Percentiles rank a stretch among this genome's conserved stretches.
Evolutionary conservation across 2,888 invertebrate genomes (phyloP).

Genomic region (Cheilosia scutellata): DNA sequence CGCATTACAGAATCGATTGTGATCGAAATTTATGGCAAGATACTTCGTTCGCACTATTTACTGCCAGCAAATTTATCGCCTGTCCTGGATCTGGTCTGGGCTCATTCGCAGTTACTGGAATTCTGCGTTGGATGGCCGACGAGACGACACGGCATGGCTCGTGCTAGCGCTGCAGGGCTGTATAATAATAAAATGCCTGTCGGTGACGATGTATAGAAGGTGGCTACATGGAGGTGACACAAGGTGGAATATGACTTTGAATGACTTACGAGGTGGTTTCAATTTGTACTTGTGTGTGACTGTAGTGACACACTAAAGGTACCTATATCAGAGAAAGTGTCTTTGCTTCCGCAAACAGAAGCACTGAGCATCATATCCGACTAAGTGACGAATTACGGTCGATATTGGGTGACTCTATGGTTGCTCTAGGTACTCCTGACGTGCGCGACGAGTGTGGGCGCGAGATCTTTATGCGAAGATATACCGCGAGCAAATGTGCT

Average conservation of each 20-base stretch:
- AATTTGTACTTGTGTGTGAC: slow-evolving; percentile 27
- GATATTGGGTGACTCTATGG: slow-evolving; percentile 47
- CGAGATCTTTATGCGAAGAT: slow-evolving; percentile 49
- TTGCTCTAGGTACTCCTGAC: slow-evolving; percentile 7
- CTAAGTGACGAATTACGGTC: slow-evolving; percentile 57
- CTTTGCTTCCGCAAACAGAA: slow-evolving; percentile 32
- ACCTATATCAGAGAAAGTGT: slow-evolving; percentile 50
- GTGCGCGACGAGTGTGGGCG: slow-evolving; percentile 59
- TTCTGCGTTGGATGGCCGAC: slow-evolving; percentile 31
- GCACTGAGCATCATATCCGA: slow-evolving; percentile 35
- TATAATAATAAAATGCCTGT: slow-evolving; percentile 34
- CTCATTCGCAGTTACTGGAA: slow-evolving; percentile 43
- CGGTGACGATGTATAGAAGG: slow-evolving; percentile 3
- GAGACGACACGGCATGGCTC: slow-evolving; percentile 7
- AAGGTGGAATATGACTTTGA: slow-evolving; percentile 37
- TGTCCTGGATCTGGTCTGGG: slow-evolving; percentile 59
- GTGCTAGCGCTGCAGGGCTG: slow-evolving; percentile 42
- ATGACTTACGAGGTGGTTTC: slow-evolving; percentile 57
- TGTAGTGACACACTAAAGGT: slow-evolving; percentile 59
- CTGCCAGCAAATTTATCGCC: slow-evolving; percentile 43
- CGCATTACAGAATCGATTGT: slow-evolving; percentile 60
- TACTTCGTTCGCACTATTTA: slow-evolving; percentile 61
- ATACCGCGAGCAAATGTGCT: slow-evolving; percentile 21
- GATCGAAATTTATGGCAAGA: slow-evolving; percentile 69
- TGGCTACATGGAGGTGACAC: slow-evolving; percentile 9